Base-by-base conservation (phyloP, 2,113 vertebrate genomes). In the Murina feae region DNA sequence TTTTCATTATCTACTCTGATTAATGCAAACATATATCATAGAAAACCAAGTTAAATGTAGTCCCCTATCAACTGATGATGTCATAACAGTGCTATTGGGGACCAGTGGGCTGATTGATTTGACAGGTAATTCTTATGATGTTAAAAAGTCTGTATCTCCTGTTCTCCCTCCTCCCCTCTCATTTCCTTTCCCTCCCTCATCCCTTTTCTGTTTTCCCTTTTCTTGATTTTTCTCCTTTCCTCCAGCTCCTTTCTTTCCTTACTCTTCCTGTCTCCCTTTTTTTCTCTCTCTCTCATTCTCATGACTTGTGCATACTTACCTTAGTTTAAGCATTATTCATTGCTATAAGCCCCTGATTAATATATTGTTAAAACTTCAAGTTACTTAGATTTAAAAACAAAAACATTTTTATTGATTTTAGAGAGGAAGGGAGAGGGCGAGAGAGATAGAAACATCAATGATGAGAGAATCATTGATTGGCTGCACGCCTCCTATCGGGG, bases 1-100 rank as follows among this genome's bases (percentile, higher is more conserved):
- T 13, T 83, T 91, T 72, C 76, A 58, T 91, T 21, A 78, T 82
- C n/a, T 78, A 14, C 25, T 92, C 4, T 44, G 91, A 91, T 72
- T 23, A 89, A 86, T 65, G 11, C 23, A 79, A 65, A 88, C 47
- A 9, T 72, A 4, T 35, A 32, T 86, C 18, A 78, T 83, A 44
- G 14, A 72, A 65, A 89, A 83, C 51, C 21, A 93, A 25, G 6
- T 71, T 42, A 71, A 47, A 16, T 37, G 6, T 6, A 82, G 37
- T 9, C 28, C 9, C 1, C 10, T 28, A 58, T 65, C 42, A 49
- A 69, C 37, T 47, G 35, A 89, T 89, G 53, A 47, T 71, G 28
- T 49, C 44, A 51, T 6, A 32, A 84, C 6, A 71, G 13, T 10
- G 8, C 80, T 65, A 1, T 60, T 71, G 60, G 66, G 10, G 44